A percentile compares a stretch with the other conserved stretches of the same genome.
phyloP scores from a whole-genome alignment of 2,888 invertebrate genomes.

The Trachelus stipa region DNA sequence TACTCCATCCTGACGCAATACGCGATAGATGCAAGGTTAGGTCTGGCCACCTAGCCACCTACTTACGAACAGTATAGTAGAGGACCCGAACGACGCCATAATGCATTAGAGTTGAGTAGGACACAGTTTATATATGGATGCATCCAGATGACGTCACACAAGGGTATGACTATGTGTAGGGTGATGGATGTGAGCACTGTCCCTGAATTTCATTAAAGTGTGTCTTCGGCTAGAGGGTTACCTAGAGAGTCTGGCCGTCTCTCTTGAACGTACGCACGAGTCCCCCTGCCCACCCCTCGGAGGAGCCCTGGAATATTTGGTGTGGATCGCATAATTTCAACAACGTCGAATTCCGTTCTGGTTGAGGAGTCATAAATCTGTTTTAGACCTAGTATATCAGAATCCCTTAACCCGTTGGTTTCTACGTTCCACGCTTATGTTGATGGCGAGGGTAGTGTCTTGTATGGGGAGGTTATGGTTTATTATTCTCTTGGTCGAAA shows the following conservation, averaged over 20 bases:
- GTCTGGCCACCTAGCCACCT: background rate
- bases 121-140: conserved; percentile 42
- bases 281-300: background rate
- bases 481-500: background rate
- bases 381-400: background rate
- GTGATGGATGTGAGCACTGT: background rate
- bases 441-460: background rate
- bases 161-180: conserved; percentile 15
- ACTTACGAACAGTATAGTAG: background rate
- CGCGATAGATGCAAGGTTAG: conserved; percentile 39
- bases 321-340: background rate
- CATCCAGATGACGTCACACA: conserved; percentile 39
- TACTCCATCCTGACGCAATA: conserved; percentile 52
- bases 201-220: conserved; percentile 45
- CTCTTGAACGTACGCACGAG: background rate
- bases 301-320: background rate
- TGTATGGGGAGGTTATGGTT: background rate
- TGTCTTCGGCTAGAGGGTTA: conserved; percentile 2
- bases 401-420: background rate
- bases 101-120: conserved; percentile 56
- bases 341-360: background rate
- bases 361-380: background rate
- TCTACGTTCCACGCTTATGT: background rate
- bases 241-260: background rate
- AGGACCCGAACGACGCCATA: conserved; percentile 30